Base-by-base conservation (phyloP, 2,113 vertebrate species). In the Otocyon megalotis region DNA sequence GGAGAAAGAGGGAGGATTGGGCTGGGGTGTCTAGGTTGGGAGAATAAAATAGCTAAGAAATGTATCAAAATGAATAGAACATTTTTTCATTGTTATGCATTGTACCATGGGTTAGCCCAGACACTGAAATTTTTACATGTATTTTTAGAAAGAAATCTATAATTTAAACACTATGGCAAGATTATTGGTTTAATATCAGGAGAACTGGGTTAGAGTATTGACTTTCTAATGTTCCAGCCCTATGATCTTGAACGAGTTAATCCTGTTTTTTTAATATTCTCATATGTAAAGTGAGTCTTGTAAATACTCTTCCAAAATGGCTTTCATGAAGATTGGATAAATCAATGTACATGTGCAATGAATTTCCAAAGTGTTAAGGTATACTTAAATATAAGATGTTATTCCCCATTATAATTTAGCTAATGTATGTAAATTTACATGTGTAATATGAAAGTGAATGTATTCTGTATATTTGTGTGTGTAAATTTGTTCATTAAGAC, bases 111-210 rank as follows among this genome's bases (percentile, higher is more conserved):
- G 28, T 79, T 83, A 87, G 43, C 3, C 35, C 11, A 60, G 82
- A 77, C 10, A 53, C 2, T 88, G n/a, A 76, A 65, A 54, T 60
- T 58, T 88, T 19, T 85, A 15, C 60, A 26, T 65, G 1, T 54
- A 79, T 89, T 94, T 37, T 84, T 84, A 88, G 82, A 58, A 97
- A 67, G 82, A 65, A 43, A 37, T n/a, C 60, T 88, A 0, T 93
- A 28, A 56, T 50, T 90, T 65, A 69, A 71, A 37, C 5, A 32
- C 12, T 15, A 30, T 16, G 22, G 3, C 13, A 76, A 50, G 22
- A 56, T 26, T 48, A 79, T 26, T 79, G 87, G 15, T 71, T 77
- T 86, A 81, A 58, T 58, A 90, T 88, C 37, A 74, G 28, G 48
- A 94, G 35, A 71, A 71, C n/a, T 67, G 37, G 22, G 19, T 48